Evolutionary conservation across 37 sponge, comb jelly and placozoan genomes (phyloP), one percentile per base, ranked within the genome.

Genomic region (Crambe crambe): DNA sequence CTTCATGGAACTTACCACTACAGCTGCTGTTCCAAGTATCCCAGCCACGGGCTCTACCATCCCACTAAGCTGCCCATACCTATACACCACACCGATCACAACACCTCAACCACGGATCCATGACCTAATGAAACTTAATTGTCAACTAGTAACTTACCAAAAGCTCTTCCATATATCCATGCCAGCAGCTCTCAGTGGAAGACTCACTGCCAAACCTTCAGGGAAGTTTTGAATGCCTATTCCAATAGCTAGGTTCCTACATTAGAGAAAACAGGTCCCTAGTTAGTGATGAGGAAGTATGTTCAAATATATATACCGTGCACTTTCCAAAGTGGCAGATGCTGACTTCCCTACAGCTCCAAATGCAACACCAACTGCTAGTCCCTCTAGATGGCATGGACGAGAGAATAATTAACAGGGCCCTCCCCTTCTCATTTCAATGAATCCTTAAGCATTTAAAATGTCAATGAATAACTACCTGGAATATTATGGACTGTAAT

Each of bases 221-320:
- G 98, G 98, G 71, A 97, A 97, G 70, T 97, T 97, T 79, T 97
- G 98, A 18, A 97, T 90, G 38, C 94, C 98, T 70, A 97, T 97
- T 0, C 96, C 98, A 23, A 97, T 51, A 36, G 98, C 96, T 17
- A 97, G 86, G 56, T 90, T 89, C 75, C 96, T 95, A 42, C 34
- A 42, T 26, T 39, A 21, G 58, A 10, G 27, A 58, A 4, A 47
- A 47, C 10, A 15, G 10, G 51, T 47, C 51, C 51, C 51, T 15
- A 47, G 51, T 6, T 47, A 12, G 6, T 12, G 10, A 47, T 6
- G 12, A 47, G 4, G 63, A 43, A 12, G 54, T 29, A 43, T 25
- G 26, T 17, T 23, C 27, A 41, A 37, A 3, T 23, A 20, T 39
- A 57, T 68, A n/a, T 80, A 89, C 96, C 96, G 72, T 56, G 96